Conservation (phyloP, 2,888 invertebrate species). For the Epistrophe grossulariae region DNA sequence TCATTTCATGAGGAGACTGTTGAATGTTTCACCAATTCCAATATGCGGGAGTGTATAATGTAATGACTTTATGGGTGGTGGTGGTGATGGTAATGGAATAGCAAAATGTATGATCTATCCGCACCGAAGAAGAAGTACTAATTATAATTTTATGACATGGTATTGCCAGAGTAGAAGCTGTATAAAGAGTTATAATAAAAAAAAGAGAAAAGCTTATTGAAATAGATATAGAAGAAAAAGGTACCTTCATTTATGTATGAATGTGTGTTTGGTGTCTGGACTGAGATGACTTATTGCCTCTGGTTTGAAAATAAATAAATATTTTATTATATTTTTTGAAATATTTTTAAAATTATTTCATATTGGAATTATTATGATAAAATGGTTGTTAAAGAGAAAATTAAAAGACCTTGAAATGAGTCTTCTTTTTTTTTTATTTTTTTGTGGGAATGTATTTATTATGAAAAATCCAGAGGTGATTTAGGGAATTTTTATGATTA, state of each 20-base stretch:
- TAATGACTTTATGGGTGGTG: background rate
- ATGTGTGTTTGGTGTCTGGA: background rate
- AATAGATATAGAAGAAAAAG: background rate
- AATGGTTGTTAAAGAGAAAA: background rate
- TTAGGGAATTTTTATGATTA: background rate
- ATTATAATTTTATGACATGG: constrained; percentile 22
- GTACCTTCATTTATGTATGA: background rate
- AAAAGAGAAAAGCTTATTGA: background rate
- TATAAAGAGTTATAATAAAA: background rate
- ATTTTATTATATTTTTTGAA: background rate
- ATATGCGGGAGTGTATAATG: constrained; percentile 3
- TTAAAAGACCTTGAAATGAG: constrained; percentile 5
- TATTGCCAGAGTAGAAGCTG: constrained; percentile 24
- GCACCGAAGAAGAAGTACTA: constrained; percentile 19
- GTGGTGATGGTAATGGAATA: background rate
- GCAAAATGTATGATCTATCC: constrained; percentile 11
- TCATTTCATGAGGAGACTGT: constrained; percentile 49
- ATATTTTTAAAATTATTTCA: constrained; percentile 1
- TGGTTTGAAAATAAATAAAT: constrained; percentile 12
- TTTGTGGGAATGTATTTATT: background rate
- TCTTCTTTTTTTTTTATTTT: background rate
- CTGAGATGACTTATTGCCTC: constrained; percentile 24
- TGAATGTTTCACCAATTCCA: constrained; percentile 50
- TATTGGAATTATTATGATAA: constrained; percentile 16
- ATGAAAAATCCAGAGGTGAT: background rate